Evolutionary conservation across 2,113 vertebrate species (phyloP), one percentile per base, ranked within the genome.

Genomic region (Sclerurus mexicanus): DNA sequence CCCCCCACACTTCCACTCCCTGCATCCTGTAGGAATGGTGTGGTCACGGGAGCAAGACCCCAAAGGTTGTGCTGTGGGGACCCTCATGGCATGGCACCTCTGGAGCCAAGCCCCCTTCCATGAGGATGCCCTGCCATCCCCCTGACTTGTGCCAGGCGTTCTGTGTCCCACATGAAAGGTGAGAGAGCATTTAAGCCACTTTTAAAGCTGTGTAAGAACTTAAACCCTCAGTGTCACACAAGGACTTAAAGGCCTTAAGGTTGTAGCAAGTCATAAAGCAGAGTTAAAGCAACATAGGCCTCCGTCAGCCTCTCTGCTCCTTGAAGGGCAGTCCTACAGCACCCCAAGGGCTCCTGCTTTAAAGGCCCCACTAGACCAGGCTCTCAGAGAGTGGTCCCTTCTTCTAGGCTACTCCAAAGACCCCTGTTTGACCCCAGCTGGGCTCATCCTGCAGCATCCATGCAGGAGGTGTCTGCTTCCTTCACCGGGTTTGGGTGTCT

Each of bases 211-310:
- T 12, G 12, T 96, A 89, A 95, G 71, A 87, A 58, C 81, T 94
- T 94, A 96, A 97, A 95, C 69, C 93, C 62, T 85, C 20, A 19
- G 73, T 79, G 94, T 82, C 93, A 89, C 87, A 76, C 52, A 56
- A 46, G 81, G 93, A 76, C 73, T 95, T 95, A 94, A 85, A 87
- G 25, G 77, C 58, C 74, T 96, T 82, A 91, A 75, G 73, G 64
- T 50, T 64, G 56, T 60, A 78, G 60, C 63, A 46, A 63, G 81
- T 81, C 55, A 18, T 56, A 85, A 95, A 83, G 49, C 90, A 53
- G 85, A 87, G 73, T 28, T 82, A 85, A 92, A 89, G 69, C 62
- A 67, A 25, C 44, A 60, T 91, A 92, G 95, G 73, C 77, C 81
- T 68, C 58, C 58, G 72, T 47, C 67, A 92, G 80, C 80, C 31